Evolutionary conservation across 64 coral and sea anemone species (phyloP), one percentile per base, ranked within the genome.

Genomic region (Catalaphyllia jardinei): DNA sequence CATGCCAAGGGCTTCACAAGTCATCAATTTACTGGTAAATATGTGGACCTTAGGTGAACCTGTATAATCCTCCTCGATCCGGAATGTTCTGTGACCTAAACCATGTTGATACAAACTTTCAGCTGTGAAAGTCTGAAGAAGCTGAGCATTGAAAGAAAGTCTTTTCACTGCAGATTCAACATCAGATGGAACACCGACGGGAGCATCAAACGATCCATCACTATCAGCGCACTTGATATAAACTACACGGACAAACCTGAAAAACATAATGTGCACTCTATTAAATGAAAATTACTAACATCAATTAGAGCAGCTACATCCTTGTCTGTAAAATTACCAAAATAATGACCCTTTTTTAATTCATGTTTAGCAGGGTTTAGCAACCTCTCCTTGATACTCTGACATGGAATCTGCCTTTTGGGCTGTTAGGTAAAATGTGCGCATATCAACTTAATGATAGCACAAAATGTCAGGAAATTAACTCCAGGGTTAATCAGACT

Each of bases 41-140:
- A 99, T 69, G 79, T 99, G 62, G 52, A 99, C 78, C 25, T 91
- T 49, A 10, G 94, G 88, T 50, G 52, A 81, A 20, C 97, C 97
- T 87, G 87, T 74, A 59, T 88, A 79, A 61, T 95, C 88, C 71
- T 99, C 88, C 55, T 99, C 97, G 11, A 99, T 30, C 29, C 88
- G 55, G 82, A 99, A 99, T 69, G 93, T 99, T 59, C 75, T 69
- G 42, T 91, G 88, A 20, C 97, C 97, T 64, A 99, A 87, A 25
- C 93, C 97, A 91, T 99, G 97, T 28, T 90, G 84, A 74, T 81
- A 79, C 78, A 99, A 60, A 9, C 95, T 91, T 85, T 93, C 93
- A 72, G 97, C 97, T 79, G 93, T 99, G 72, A 99, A 99, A 75
- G 97, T 95, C 78, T 99, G 97, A 54, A 99, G 80, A 60, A 99